These are phyloP conservation scores for Macropodus opercularis DNA, from an alignment of 2,797 vertebrate species.

Conservation along the genomic window DNA sequence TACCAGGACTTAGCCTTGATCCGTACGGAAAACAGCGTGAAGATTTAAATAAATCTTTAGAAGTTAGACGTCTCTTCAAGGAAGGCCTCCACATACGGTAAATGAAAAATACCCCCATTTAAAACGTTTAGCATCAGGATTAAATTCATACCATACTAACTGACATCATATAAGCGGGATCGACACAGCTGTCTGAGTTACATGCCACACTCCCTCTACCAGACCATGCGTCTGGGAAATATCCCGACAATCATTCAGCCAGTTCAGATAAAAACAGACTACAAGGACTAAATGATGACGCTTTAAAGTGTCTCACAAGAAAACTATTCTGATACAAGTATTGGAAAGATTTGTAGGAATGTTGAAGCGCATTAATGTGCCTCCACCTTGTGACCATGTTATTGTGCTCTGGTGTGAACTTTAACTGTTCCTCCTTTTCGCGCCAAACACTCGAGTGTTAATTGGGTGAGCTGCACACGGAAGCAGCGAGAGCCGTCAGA, in stretches of 20 bases:
- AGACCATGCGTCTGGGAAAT: slow-evolving; percentile 28
- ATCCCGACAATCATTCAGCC: slow-evolving; percentile 15
- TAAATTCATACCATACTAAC: background rate
- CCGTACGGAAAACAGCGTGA: background rate
- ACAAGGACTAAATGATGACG: background rate
- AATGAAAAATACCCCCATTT: background rate
- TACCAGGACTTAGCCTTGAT: slow-evolving; percentile 5
- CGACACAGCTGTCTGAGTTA: background rate
- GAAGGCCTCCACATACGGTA: no score
- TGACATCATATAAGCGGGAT: background rate
- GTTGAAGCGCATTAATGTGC: no score
- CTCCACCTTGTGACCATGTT: slow-evolving; percentile 2
- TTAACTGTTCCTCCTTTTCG: slow-evolving; percentile 36
- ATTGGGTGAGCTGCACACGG: slow-evolving; percentile 62
- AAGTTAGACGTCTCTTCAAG: no score
- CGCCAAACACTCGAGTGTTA: slow-evolving; percentile 56
- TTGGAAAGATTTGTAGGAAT: no score
- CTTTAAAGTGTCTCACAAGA: background rate
- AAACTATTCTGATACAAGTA: background rate
- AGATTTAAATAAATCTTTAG: no score
- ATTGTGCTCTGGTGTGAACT: slow-evolving; percentile 18
- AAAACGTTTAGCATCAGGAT: background rate
- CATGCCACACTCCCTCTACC: slow-evolving; percentile 6
- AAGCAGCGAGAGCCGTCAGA: slow-evolving; percentile 42
- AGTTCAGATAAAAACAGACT: slow-evolving; percentile 7